Evolutionary conservation across 2,113 vertebrate species (phyloP).

Genomic region (Hoplias malabaricus): DNA sequence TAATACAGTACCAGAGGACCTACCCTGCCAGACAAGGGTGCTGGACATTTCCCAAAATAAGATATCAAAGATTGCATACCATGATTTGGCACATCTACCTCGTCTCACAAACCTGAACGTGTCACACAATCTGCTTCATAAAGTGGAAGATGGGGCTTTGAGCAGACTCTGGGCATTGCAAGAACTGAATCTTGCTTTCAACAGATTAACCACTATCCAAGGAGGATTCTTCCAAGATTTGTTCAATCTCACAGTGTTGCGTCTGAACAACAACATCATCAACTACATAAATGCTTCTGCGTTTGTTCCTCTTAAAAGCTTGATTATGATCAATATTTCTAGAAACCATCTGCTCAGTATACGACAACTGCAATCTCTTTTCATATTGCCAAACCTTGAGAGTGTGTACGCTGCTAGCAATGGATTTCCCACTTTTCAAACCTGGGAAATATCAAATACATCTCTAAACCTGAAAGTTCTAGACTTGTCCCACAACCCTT

Average conservation of each 20-base stretch:
- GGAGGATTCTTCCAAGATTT: background rate
- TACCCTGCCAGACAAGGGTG: background rate
- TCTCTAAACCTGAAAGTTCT: constrained; percentile 8
- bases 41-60: constrained; percentile 14
- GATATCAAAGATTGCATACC: background rate
- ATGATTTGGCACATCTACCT: background rate
- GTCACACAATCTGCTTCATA: background rate
- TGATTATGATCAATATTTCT: constrained; percentile 22
- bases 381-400: constrained; percentile 6
- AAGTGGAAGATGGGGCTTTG: constrained; percentile 22
- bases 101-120: constrained; percentile 18
- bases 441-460: constrained; percentile 3
- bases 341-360: background rate
- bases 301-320: constrained; percentile 7
- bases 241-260: background rate
- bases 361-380: background rate
- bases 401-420: background rate
- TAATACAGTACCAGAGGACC: background rate
- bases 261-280: background rate
- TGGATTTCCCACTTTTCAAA: constrained; percentile 7
- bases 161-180: background rate
- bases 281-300: background rate
- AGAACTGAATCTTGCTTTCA: background rate
- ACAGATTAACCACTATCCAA: background rate
- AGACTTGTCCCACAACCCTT: constrained; percentile 28